Percentiles rank a stretch among this genome's conserved stretches.
Conservation (phyloP, 1,140 invertebrate genomes). For the Thalassaphorura encarpata region DNA sequence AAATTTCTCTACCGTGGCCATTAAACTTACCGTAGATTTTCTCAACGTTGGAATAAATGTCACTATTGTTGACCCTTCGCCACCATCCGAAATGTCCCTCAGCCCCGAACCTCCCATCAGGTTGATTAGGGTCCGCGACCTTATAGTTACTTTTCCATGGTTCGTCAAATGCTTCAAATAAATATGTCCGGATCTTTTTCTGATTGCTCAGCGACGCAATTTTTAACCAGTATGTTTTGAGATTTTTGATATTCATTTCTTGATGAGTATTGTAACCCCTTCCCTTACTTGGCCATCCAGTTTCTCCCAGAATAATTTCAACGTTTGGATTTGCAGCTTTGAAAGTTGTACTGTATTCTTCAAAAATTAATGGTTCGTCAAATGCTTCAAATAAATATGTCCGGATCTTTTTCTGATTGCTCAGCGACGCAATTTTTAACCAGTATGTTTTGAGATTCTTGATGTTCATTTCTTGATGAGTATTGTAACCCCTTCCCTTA, state of each 20-base stretch:
- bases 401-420: background rate
- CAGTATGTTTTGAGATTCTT: constrained; percentile 14
- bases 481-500: background rate
- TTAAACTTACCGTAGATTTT: constrained; percentile 8
- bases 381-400: constrained; percentile 15
- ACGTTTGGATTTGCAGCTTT: background rate
- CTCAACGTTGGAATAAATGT: background rate
- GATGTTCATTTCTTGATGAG: too few species aligned
- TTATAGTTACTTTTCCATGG: constrained; percentile 2
- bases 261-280: background rate
- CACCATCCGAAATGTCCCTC: constrained; percentile 8
- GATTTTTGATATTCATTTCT: constrained; percentile 10
- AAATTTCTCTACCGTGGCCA: too few species aligned
- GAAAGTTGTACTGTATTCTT: background rate
- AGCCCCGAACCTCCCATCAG: constrained; percentile 8
- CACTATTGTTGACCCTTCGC: background rate
- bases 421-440: constrained; percentile 8
- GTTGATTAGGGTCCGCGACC: background rate
- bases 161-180: constrained; percentile 17
- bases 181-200: constrained; percentile 1
- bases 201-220: constrained; percentile 1
- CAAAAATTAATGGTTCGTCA: constrained; percentile 2
- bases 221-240: constrained; percentile 13
- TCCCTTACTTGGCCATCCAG: constrained; percentile 10
- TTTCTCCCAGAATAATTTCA: constrained; percentile 8